A percentile compares a stretch with the other conserved stretches of the same genome.
Conservation (phyloP, 2,113 vertebrate species). For the Leptobrachium ailaonicum region DNA sequence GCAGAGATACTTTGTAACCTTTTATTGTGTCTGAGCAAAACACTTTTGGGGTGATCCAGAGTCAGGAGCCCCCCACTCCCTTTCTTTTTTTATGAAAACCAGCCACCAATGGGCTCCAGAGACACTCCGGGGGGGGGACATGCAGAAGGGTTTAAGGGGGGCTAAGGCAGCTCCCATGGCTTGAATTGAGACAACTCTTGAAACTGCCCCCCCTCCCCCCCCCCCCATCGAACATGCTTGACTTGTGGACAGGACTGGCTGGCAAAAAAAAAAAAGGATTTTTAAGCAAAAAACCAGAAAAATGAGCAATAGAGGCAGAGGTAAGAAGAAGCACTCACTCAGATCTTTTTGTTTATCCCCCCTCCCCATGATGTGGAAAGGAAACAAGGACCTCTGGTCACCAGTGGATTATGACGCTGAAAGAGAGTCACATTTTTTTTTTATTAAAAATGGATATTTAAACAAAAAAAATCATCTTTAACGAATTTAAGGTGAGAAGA, state of each 20-base stretch:
- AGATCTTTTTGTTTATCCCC: constrained; percentile 16
- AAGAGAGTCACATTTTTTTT: constrained; percentile 2
- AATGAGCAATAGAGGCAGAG: constrained; percentile 34
- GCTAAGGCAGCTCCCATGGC: constrained; percentile 1
- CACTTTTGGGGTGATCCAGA: constrained; percentile 23
- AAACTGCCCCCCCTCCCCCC: too few relatives aligned
- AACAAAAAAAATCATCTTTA: constrained; percentile 63
- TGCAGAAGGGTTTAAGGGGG: neutral
- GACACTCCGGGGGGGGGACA: constrained; percentile 4
- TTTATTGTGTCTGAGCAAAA: neutral
- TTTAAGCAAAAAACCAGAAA: too few relatives aligned
- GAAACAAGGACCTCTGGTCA: constrained; percentile 1
- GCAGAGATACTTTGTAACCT: too few relatives aligned
- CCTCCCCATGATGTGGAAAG: neutral
- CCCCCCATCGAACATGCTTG: too few relatives aligned
- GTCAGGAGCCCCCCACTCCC: constrained; percentile 23
- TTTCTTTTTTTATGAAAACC: neutral
- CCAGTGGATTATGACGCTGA: constrained; percentile 26
- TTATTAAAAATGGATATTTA: constrained; percentile 7
- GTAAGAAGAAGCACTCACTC: neutral
- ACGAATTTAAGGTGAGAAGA: constrained; percentile 74
- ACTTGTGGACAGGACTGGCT: neutral
- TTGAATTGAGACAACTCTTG: neutral
- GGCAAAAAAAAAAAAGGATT: neutral
- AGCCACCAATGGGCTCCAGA: neutral